Conservation (phyloP, 92 coral and sea anemone species). For the Palythoa grandiflora region DNA sequence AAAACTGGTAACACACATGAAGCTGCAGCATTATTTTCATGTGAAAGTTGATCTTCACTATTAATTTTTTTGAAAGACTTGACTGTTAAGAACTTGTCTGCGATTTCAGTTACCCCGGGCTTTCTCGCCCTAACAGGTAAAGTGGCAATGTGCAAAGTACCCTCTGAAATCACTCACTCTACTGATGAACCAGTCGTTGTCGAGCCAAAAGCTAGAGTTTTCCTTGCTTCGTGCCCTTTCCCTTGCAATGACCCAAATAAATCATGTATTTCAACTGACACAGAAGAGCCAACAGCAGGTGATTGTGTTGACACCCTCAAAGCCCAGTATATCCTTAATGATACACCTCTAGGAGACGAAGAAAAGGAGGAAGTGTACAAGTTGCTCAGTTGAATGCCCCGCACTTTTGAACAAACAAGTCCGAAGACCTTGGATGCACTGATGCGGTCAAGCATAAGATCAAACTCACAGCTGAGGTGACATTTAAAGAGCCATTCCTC, state of each 20-base stretch:
- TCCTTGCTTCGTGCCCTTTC: constrained; percentile 19
- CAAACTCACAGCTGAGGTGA: neutral
- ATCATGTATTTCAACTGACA: neutral
- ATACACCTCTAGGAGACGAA: neutral
- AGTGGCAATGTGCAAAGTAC: no score
- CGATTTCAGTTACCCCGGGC: no score
- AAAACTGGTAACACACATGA: no score
- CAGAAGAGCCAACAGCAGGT: neutral
- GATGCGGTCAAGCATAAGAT: constrained; percentile 37
- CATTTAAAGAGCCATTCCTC: constrained; percentile 43
- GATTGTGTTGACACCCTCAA: neutral
- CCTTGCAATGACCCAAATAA: neutral
- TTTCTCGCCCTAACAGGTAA: no score
- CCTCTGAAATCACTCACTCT: no score
- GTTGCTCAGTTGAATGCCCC: constrained; percentile 48
- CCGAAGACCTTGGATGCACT: constrained; percentile 51
- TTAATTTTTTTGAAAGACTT: no score
- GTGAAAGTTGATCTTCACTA: no score
- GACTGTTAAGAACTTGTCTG: no score
- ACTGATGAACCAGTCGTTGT: no score
- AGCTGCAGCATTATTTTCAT: no score
- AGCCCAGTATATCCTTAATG: neutral
- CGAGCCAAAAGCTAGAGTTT: no score
- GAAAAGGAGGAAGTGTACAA: neutral
- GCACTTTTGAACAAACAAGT: constrained; percentile 13